phyloP scores from a whole-genome alignment of 2,797 vertebrate species.

The Pempheris klunzingeri region DNA sequence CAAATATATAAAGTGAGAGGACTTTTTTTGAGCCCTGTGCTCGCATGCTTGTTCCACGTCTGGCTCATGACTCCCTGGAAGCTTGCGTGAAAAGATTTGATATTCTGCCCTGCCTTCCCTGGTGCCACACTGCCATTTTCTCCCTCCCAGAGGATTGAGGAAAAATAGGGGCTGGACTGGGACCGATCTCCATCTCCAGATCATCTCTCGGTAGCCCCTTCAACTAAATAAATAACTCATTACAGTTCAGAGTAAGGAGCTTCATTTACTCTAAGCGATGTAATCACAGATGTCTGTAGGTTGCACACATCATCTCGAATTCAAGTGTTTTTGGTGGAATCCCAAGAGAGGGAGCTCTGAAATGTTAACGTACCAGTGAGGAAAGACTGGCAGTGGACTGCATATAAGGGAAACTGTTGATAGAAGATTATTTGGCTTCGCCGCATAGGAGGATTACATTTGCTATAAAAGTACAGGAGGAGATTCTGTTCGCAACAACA shows the following conservation, averaged over 20 bases:
- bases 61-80: conserved; percentile 58
- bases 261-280: conserved; percentile 86
- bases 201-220: conserved; percentile 84
- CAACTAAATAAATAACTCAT: conserved; percentile 90
- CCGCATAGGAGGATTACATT: conserved; percentile 5
- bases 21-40: conserved; percentile 21
- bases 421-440: conserved; percentile 46
- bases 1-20: conserved; percentile 4
- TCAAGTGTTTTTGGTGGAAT: conserved; percentile 75
- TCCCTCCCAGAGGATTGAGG: conserved; percentile 73
- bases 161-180: conserved; percentile 67
- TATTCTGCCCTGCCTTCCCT: conserved; percentile 79
- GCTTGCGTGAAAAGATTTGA: conserved; percentile 80
- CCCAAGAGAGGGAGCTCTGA: conserved; percentile 78
- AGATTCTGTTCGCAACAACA: conserved; percentile 21
- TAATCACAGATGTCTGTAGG: conserved; percentile 84
- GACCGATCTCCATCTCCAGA: conserved; percentile 85
- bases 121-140: conserved; percentile 86
- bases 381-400: conserved; percentile 62
- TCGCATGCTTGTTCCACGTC: conserved; percentile 50
- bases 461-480: conserved; percentile 23
- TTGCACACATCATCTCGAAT: conserved; percentile 80
- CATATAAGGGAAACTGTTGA: conserved; percentile 57
- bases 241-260: conserved; percentile 84
- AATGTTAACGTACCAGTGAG: conserved; percentile 68